Percentiles rank a stretch among this genome's conserved stretches.
Conservation (phyloP, 2,888 invertebrate species). For the Andrena praecox region DNA sequence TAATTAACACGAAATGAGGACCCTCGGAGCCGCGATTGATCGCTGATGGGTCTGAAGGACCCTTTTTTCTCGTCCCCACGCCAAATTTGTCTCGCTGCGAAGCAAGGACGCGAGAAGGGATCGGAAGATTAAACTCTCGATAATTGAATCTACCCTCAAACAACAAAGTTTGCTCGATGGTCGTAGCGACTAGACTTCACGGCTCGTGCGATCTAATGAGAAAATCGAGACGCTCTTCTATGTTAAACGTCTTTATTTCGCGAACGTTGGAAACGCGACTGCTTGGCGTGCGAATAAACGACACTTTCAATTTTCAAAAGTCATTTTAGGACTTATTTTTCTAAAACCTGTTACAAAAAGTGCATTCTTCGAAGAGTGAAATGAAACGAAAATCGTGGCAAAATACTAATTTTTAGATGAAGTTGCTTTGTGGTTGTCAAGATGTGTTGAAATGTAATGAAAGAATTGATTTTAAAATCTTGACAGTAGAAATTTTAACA, state of each 20-base stretch:
- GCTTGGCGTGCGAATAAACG: background rate
- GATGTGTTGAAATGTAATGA: no score
- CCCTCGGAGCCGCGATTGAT: conserved; percentile 32
- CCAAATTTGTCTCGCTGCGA: conserved; percentile 7
- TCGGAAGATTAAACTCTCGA: conserved; percentile 32
- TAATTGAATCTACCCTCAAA: conserved; percentile 39
- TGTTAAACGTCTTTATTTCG: background rate
- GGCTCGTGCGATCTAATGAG: background rate
- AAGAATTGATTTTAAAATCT: no score
- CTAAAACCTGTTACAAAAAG: background rate
- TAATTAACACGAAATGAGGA: conserved; percentile 27
- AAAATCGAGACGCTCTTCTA: conserved; percentile 16
- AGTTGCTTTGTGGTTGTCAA: no score
- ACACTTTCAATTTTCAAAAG: background rate
- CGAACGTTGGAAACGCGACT: conserved; percentile 4
- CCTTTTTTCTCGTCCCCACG: background rate
- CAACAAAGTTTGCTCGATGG: background rate
- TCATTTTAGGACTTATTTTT: background rate
- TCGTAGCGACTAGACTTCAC: conserved; percentile 26
- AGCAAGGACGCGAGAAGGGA: background rate
- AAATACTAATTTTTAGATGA: no score
- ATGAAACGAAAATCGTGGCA: no score
- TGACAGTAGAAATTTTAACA: no score
- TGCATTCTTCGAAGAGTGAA: no score
- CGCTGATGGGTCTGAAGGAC: conserved; percentile 16